Evolutionary conservation across 2,888 invertebrate species (phyloP), one percentile per base, ranked within the genome.

Genomic region (Caenorhabditis sp.): DNA sequence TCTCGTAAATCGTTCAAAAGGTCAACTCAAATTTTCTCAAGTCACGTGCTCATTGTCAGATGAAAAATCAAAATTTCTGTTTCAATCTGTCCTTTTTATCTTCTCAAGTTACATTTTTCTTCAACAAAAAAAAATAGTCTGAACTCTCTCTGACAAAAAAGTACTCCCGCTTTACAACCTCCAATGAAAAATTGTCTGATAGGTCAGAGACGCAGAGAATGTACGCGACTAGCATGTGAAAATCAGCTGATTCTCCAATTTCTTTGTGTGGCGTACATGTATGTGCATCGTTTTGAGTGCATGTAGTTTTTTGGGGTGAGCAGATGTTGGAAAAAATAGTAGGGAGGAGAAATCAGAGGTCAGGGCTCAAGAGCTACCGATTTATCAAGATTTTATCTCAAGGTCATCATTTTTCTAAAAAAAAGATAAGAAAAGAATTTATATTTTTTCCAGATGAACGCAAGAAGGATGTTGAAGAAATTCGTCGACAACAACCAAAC

Each of bases 401-500:
- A n/a, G n/a, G n/a, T n/a, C n/a, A n/a, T n/a, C n/a, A n/a, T n/a
- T n/a, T n/a, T n/a, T n/a, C n/a, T n/a, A n/a, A n/a, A n/a, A n/a
- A n/a, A n/a, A n/a, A n/a, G n/a, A n/a, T n/a, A n/a, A n/a, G n/a
- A n/a, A n/a, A n/a, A n/a, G n/a, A n/a, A n/a, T n/a, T n/a, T n/a
- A n/a, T n/a, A n/a, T n/a, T 58, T 27, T 24, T 60, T 57, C 85
- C 81, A 91, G 91, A 88, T 75, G 89, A 90, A 79, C 88, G 91
- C 64, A 87, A 88, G 60, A 88, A 89, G 77, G 91, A 91, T 84
- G 90, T 90, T 14, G 89, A 89, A 72, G 88, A 89, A 54, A 90
- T 91, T 12, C 84, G 89, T 49, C 88, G 88, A 64, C 89, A 90
- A 64, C 90, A 91, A 83, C 89, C 90, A 2, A 89, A 90, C 81